Evolutionary conservation across 2,113 vertebrate genomes (phyloP), one percentile per base, ranked within the genome.

Genomic region (Proteles cristata): DNA sequence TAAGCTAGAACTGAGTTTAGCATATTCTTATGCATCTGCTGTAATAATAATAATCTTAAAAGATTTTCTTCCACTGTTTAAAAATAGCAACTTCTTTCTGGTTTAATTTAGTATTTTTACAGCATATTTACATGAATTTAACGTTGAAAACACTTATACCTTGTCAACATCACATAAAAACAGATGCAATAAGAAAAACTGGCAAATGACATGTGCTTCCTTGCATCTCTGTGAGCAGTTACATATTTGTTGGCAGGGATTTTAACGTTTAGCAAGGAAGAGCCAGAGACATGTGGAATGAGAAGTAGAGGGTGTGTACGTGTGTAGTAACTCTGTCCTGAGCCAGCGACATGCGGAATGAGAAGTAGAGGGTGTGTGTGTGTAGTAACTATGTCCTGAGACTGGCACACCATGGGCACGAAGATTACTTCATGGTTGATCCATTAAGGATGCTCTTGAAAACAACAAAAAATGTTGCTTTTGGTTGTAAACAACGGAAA

Each of bases 71-170:
- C 43, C 65, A 87, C n/a, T 50, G 35, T 58, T 97, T 96, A 97
- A 94, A 79, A 97, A 92, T 93, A 86, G 87, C 94, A 96, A 69
- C 95, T 55, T 88, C 66, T 88, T 93, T 88, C 11, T 73, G 77
- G 63, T 85, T 94, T 83, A 65, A 73, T 86, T 94, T 95, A 63
- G 17, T 93, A 45, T 63, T 88, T 95, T 96, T 92, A 10, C 4
- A 86, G 48, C 28, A n/a, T 96, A 92, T 88, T 96, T 95, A 73
- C 43, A 84, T 92, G 63, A 92, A 71, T 88, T 92, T 96, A 66
- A 88, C 83, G 87, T 79, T 90, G 86, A 84, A 91, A 93, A 19
- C 74, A 63, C 80, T 77, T 96, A 48, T 14, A 33, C 31, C 23
- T 96, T 96, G 68, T 87, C 91, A 85, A 0, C 66, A 69, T 84